Evolutionary conservation across 2,888 invertebrate genomes (phyloP).

Genomic region (Coronaproctus castanopsis): DNA sequence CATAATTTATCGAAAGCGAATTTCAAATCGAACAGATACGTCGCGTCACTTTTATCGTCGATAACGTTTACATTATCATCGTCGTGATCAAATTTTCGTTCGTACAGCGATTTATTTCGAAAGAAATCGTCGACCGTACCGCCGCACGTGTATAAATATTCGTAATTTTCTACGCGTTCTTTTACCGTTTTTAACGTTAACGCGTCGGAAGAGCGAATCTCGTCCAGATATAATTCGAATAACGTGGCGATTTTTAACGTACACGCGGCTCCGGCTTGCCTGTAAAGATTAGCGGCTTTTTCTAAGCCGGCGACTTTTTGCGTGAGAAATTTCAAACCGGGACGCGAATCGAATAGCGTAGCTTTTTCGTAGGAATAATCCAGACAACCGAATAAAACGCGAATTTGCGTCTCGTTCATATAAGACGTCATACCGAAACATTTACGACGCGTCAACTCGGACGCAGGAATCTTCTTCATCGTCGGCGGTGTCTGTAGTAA

Average conservation of each 20-base stretch:
- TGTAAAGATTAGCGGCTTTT: conserved; percentile 73
- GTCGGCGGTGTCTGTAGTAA: conserved; percentile 25
- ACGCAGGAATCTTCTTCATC: conserved; percentile 20
- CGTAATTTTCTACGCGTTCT: conserved; percentile 19
- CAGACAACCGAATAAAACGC: conserved; percentile 53
- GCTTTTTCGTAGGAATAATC: conserved; percentile 65
- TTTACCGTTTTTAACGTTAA: conserved; percentile 24
- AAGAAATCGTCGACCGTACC: background rate
- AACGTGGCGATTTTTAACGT: conserved; percentile 69
- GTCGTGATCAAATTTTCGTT: too few species aligned
- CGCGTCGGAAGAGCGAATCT: conserved; percentile 30
- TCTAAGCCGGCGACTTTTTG: conserved; percentile 79
- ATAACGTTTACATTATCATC: conserved; percentile 11
- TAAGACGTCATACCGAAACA: conserved; percentile 25
- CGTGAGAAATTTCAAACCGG: conserved; percentile 78
- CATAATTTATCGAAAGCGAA: conserved; percentile 31
- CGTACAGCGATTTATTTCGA: background rate
- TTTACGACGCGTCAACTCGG: conserved; percentile 18
- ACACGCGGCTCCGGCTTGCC: conserved; percentile 80
- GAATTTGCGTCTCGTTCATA: conserved; percentile 39
- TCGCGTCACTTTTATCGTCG: conserved; percentile 8
- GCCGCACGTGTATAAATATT: background rate
- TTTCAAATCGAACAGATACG: conserved; percentile 22
- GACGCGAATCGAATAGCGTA: conserved; percentile 69
- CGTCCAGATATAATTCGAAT: conserved; percentile 61